These are phyloP conservation scores for Synanthedon tipuliformis DNA, from an alignment of 2,888 invertebrate genomes.

Conservation along the genomic window DNA sequence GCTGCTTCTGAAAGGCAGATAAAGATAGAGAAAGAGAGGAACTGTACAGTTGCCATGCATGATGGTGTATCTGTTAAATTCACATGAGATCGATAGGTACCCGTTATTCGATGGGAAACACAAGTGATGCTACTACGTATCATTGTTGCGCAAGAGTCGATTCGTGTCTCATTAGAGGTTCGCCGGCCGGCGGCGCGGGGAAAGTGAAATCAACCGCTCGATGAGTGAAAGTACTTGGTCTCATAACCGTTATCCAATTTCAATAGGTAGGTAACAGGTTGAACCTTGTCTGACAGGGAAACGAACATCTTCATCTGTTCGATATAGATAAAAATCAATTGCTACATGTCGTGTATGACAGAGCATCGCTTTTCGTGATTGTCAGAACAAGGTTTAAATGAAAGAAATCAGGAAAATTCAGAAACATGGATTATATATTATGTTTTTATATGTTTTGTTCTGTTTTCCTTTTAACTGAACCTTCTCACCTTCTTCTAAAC, in stretches of 20 bases:
- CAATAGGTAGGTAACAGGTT: slow-evolving; percentile 26
- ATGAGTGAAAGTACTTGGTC: slow-evolving; percentile 50
- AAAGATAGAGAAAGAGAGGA: no score
- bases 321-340: no score
- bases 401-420: no score
- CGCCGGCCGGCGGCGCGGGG: slow-evolving; percentile 17
- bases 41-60: no score
- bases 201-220: slow-evolving; percentile 52
- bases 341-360: no score
- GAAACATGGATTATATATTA: no score
- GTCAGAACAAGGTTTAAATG: no score
- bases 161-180: slow-evolving; percentile 32
- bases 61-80: not conserved
- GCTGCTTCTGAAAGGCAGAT: no score
- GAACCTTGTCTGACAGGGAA: not conserved
- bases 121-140: slow-evolving; percentile 9
- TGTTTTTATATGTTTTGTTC: no score
- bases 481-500: no score
- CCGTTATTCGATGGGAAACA: slow-evolving; percentile 16
- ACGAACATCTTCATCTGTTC: not conserved
- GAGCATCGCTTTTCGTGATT: no score
- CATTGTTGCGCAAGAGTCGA: slow-evolving; percentile 44
- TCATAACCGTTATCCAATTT: slow-evolving; percentile 58
- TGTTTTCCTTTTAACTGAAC: no score
- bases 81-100: slow-evolving; percentile 3